Percentiles rank a stretch among this genome's conserved stretches.
phyloP scores from a whole-genome alignment of 1,140 invertebrate genomes.

The Lepeophtheirus salmonis region DNA sequence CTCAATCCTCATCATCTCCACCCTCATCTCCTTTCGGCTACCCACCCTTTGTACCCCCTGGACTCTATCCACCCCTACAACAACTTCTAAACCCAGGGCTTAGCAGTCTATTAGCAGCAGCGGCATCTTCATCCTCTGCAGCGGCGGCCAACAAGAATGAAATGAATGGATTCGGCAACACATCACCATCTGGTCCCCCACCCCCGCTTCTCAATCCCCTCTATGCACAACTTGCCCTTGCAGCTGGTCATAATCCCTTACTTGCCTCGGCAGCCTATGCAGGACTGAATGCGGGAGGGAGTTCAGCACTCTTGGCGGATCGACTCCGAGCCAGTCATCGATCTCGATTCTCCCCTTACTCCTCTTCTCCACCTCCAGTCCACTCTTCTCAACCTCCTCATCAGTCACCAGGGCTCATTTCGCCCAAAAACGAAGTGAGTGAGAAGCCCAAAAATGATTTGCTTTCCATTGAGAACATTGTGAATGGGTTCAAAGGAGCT shows the following conservation, averaged over 20 bases:
- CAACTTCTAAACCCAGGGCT: neutral
- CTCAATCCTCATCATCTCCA: neutral
- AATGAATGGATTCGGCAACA: too few relatives aligned
- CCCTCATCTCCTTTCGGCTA: neutral
- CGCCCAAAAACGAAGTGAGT: neutral
- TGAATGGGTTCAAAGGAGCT: neutral
- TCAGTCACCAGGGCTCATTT: neutral
- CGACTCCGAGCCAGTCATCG: neutral
- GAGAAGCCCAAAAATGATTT: neutral
- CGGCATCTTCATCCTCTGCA: neutral
- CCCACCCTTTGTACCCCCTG: neutral
- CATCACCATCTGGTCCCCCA: too few relatives aligned
- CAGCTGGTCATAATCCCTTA: neutral
- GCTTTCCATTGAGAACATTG: neutral
- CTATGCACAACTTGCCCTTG: neutral
- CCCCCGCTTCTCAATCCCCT: neutral
- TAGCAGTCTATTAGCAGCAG: neutral
- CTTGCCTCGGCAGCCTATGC: neutral
- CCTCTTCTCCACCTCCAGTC: neutral
- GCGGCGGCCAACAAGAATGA: too few relatives aligned
- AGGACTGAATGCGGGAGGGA: neutral
- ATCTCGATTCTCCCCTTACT: neutral
- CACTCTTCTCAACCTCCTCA: neutral
- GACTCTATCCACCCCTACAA: neutral
- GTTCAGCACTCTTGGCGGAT: neutral